Conservation (phyloP, 2,113 vertebrate species). For the Zosterops pallidus region DNA sequence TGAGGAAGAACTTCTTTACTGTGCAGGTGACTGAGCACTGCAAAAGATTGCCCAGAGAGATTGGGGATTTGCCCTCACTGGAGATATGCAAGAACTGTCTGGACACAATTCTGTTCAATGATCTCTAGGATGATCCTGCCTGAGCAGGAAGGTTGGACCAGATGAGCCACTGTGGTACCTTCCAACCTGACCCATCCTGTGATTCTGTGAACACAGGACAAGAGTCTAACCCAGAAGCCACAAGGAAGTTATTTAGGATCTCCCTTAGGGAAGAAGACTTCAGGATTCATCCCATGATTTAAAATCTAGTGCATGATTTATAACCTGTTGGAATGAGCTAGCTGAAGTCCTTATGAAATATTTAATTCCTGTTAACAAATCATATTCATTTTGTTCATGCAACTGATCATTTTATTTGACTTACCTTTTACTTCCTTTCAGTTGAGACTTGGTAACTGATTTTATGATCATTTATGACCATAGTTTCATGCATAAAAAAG, state of each 20-base stretch:
- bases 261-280: not conserved
- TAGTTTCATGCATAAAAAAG: not conserved
- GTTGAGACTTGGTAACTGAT: not conserved
- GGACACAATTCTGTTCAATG: not conserved
- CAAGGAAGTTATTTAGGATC: not conserved
- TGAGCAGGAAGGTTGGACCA: not conserved
- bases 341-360: not conserved
- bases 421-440: not conserved
- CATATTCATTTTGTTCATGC: not conserved
- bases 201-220: not conserved
- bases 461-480: not conserved
- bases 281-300: not conserved
- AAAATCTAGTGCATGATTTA: not conserved
- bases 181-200: not conserved
- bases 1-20: not conserved
- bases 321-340: not conserved
- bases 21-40: rapidly evolving
- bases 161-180: not conserved
- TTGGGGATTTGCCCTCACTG: not conserved
- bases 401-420: not conserved
- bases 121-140: not conserved
- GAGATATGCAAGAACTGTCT: not conserved
- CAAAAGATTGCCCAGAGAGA: not conserved
- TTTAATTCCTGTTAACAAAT: not conserved
- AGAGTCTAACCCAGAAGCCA: not conserved